A percentile compares a stretch with the other conserved stretches of the same genome.
Evolutionary conservation across 2,888 invertebrate species (phyloP).

Genomic region (Nomada ferruginata): DNA sequence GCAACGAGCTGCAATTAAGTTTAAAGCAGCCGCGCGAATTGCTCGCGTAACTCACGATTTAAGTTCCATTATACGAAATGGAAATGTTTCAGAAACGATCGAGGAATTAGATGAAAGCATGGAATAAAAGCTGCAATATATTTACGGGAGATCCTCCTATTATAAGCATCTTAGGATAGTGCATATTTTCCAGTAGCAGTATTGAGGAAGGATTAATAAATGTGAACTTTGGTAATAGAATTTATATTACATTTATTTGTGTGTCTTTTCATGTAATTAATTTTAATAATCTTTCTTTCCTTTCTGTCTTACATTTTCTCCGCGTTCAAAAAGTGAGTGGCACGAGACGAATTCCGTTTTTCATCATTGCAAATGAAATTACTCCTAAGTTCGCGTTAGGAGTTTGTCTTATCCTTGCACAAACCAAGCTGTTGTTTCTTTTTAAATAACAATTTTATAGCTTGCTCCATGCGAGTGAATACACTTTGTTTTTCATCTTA

Average conservation of each 20-base stretch:
- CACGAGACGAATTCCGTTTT: conserved; percentile 65
- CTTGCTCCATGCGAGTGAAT: conserved; percentile 54
- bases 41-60: conserved; percentile 84
- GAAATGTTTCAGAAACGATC: conserved; percentile 54
- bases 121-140: conserved; percentile 47
- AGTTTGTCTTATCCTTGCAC: conserved; percentile 55
- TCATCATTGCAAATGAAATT: conserved; percentile 45
- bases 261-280: conserved; percentile 80
- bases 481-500: conserved; percentile 29
- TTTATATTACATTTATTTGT: conserved; percentile 84
- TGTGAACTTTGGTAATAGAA: conserved; percentile 73
- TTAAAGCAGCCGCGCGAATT: conserved; percentile 89
- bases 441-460: conserved; percentile 62
- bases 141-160: conserved; percentile 18
- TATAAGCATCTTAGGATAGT: not conserved
- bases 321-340: conserved; percentile 59
- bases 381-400: conserved; percentile 38
- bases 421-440: conserved; percentile 42
- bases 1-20: conserved; percentile 87
- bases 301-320: conserved; percentile 56
- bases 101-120: conserved; percentile 65
- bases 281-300: conserved; percentile 71
- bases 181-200: not conserved
- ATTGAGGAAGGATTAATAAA: conserved; percentile 29
- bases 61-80: conserved; percentile 71